Percentiles rank a stretch among this genome's conserved stretches.
These are phyloP conservation scores for Motacilla tschutschensis DNA, from an alignment of 2,113 vertebrate genomes.

Conservation along the genomic window DNA sequence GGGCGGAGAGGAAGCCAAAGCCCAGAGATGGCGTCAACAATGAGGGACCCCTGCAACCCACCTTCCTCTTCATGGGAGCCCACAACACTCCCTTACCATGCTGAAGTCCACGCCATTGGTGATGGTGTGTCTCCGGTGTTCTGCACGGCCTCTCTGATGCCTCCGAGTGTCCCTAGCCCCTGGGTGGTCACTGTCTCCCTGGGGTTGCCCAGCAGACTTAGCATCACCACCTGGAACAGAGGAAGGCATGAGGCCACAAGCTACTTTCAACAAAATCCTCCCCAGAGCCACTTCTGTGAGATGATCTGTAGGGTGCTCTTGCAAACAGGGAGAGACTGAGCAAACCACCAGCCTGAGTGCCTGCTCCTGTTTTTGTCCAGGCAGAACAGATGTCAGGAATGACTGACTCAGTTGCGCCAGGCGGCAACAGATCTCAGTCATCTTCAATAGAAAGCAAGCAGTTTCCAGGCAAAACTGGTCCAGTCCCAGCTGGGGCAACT, in stretches of 20 bases:
- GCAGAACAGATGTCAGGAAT: neutral
- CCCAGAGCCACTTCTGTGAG: neutral
- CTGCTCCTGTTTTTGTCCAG: neutral
- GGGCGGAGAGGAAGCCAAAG: neutral
- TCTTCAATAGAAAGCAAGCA: neutral
- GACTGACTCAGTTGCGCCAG: neutral
- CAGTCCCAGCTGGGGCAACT: neutral
- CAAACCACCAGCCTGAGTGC: neutral
- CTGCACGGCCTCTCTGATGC: conserved; percentile 75
- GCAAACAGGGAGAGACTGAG: neutral
- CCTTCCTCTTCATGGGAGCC: neutral
- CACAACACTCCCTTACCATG: conserved; percentile 69
- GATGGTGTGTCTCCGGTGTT: conserved; percentile 91
- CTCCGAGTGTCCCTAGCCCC: conserved; percentile 64
- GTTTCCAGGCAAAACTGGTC: neutral
- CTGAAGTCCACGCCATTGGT: conserved; percentile 88
- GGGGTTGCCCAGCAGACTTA: conserved; percentile 69
- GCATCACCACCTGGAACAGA: conserved; percentile 56
- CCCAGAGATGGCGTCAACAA: neutral
- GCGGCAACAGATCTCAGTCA: neutral
- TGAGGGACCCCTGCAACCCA: neutral
- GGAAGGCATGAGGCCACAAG: neutral
- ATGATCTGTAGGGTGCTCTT: neutral
- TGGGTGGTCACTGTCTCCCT: conserved; percentile 68
- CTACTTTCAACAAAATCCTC: neutral